These are phyloP conservation scores for Melitaea cinxia DNA, from an alignment of 1,140 invertebrate genomes.

Conservation along the genomic window DNA sequence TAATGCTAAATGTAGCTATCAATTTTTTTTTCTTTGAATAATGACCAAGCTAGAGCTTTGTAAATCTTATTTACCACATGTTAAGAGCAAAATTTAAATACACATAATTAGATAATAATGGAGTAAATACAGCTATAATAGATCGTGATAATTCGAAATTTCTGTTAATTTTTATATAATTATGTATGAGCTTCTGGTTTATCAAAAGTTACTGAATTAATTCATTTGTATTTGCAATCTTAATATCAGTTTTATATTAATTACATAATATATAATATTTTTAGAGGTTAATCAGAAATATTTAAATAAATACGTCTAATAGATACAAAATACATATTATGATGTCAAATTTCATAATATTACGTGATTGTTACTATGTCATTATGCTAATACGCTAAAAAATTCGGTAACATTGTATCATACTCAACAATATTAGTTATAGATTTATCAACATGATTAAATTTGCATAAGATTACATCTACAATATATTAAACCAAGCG, in stretches of 20 bases:
- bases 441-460: constrained; percentile 15
- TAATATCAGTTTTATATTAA: neutral
- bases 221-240: constrained; percentile 1
- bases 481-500: constrained; percentile 13
- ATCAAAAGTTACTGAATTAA: no score
- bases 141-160: no score
- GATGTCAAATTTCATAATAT: constrained; percentile 12
- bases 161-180: neutral
- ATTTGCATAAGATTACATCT: constrained; percentile 17
- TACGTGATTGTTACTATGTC: neutral
- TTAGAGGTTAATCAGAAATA: neutral
- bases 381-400: constrained; percentile 14
- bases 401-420: constrained; percentile 26
- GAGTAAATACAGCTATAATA: neutral
- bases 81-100: constrained; percentile 2
- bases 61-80: neutral
- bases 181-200: no score
- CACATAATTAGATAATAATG: neutral
- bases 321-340: constrained; percentile 1
- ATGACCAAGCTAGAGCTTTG: neutral
- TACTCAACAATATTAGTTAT: constrained; percentile 13
- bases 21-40: neutral
- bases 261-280: neutral
- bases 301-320: constrained; percentile 4
- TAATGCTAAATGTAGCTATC: neutral